A percentile compares a stretch with the other conserved stretches of the same genome.
Evolutionary conservation across 2,888 invertebrate genomes (phyloP).

Genomic region (Pseudococcus viburni): DNA sequence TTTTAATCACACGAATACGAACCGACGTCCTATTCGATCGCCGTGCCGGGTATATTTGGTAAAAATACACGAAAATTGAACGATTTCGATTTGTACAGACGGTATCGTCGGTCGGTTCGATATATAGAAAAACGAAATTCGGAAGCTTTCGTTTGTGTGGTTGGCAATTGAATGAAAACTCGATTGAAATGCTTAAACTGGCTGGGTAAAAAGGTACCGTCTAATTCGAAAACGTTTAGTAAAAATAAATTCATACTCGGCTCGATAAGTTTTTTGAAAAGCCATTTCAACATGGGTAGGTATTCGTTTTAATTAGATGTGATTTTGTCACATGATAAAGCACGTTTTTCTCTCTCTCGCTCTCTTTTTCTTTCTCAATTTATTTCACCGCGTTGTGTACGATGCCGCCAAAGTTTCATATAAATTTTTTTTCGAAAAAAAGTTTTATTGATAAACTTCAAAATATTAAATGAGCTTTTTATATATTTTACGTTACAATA

Average conservation of each 20-base stretch:
- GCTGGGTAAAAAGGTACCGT: background rate
- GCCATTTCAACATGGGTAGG: slow-evolving; percentile 21
- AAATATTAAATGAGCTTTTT: slow-evolving; percentile 45
- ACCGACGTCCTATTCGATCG: background rate
- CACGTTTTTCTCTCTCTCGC: background rate
- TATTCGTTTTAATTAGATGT: slow-evolving; percentile 52
- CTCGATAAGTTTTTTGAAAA: slow-evolving; percentile 33
- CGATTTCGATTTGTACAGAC: background rate
- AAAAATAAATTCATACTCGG: slow-evolving; percentile 32
- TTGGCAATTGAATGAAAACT: background rate
- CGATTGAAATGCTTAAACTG: slow-evolving; percentile 35
- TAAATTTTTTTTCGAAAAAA: slow-evolving; percentile 9
- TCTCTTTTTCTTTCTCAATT: background rate
- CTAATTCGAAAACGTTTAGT: slow-evolving; percentile 19
- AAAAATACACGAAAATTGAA: slow-evolving; percentile 6
- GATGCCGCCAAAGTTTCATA: background rate
- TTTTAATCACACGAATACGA: background rate
- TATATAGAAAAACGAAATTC: background rate
- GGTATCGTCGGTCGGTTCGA: background rate
- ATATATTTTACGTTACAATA: background rate
- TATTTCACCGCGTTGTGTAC: background rate
- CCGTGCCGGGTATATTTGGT: background rate
- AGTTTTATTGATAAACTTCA: slow-evolving; percentile 45
- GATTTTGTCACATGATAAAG: slow-evolving; percentile 48
- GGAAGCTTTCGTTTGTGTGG: background rate